These are phyloP conservation scores for Magallana gigas DNA, from an alignment of 1,140 invertebrate genomes.

Conservation along the genomic window DNA sequence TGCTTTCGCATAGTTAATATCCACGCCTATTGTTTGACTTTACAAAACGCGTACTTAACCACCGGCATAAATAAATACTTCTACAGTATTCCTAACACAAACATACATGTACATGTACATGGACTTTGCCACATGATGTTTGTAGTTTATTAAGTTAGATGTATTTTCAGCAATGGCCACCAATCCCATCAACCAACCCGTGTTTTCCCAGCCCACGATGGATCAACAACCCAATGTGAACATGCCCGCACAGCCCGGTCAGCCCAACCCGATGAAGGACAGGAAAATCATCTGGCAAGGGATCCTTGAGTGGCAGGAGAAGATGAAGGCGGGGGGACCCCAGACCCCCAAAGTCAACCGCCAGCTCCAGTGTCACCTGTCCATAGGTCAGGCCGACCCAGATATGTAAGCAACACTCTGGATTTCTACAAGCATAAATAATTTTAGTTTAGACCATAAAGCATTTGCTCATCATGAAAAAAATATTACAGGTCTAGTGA, in stretches of 20 bases:
- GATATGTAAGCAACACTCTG: constrained; percentile 84
- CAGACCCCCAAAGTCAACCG: constrained; percentile 87
- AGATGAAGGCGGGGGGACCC: constrained; percentile 84
- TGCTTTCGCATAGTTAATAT: too few relatives aligned
- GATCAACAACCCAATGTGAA: background rate
- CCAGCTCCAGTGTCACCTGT: constrained; percentile 91
- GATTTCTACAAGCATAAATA: too few relatives aligned
- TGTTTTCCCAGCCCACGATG: background rate
- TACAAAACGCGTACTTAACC: too few relatives aligned
- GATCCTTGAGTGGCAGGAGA: constrained; percentile 94
- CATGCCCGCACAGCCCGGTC: constrained; percentile 25
- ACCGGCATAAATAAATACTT: too few relatives aligned
- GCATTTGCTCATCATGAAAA: too few relatives aligned
- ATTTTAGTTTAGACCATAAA: too few relatives aligned
- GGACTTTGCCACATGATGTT: background rate
- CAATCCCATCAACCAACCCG: constrained; percentile 10
- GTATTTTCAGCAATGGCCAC: background rate
- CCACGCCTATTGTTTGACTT: too few relatives aligned
- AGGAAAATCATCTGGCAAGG: constrained; percentile 65
- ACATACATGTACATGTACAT: background rate
- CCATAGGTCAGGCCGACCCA: constrained; percentile 88
- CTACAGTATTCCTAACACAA: background rate
- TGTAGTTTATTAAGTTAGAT: background rate
- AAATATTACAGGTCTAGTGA: too few relatives aligned
- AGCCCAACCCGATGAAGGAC: constrained; percentile 51